Evolutionary conservation across 2,797 vertebrate species (phyloP), one percentile per base, ranked within the genome.

Genomic region (Scleropages formosus): DNA sequence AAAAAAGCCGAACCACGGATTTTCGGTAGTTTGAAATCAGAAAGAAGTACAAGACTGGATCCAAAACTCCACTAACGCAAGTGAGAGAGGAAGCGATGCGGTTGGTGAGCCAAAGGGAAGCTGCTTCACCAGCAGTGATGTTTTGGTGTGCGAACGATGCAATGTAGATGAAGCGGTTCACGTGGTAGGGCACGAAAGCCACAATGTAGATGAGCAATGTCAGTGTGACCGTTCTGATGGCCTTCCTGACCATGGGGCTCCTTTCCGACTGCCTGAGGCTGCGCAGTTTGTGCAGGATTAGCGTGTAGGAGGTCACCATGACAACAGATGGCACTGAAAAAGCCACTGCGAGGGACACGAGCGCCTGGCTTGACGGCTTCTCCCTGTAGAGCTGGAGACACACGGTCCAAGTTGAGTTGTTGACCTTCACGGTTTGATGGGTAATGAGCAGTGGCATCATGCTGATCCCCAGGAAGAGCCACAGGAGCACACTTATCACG

Each of bases 31-130:
- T 79, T 31, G 11, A 71, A 18, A 90, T 87, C 18, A 93, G 78
- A 75, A 91, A 90, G 78, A 93, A 93, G 80, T 93, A 93, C 88
- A 93, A 87, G 0, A 91, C 77, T 18, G 92, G 91, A 82, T 93
- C 90, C 78, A 93, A 79, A 9, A 91, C 68, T 2, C 84, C 85
- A 22, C 83, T 90, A 53, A 93, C 46, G 79, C 91, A 92, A 26
- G 88, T 92, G 20, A 93, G 78, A 3, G 91, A 90, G 18, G 91
- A 91, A 4, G 91, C 93, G 75, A 91, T 79, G 69, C 82, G 83
- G 78, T 92, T 93, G 65, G 82, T 80, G 69, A 78, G 80, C 49
- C 74, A 15, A 12, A 92, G 77, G 0, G 71, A 56, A 39, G 63
- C 26, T 6, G 0, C 51, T 31, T 24, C 76, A 0, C 4, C 68